Evolutionary conservation across 1,140 invertebrate genomes (phyloP), one percentile per base, ranked within the genome.

Genomic region (Ostrea denselamellosa): DNA sequence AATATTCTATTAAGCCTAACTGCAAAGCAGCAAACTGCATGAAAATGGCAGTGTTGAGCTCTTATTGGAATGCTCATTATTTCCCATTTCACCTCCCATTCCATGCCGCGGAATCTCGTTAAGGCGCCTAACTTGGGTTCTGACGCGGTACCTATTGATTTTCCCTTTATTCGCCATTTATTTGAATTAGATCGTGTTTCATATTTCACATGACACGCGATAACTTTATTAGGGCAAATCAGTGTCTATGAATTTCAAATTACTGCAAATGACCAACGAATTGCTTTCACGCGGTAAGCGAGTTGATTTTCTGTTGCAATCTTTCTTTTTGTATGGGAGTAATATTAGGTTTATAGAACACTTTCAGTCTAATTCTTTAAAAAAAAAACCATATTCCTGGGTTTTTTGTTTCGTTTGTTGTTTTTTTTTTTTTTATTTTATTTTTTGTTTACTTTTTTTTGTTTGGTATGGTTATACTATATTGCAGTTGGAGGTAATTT

Each of bases 101-200:
- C 34, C 71, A 5, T 22, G 51, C 22, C 82, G n/a, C 4, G 10
- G 82, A 83, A 53, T 53, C 82, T 83, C 82, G 52, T 83, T 83
- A 83, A 83, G 52, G 52, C 82, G 52, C 17, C 82, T 83, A 53
- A 52, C 82, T 54, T 22, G 25, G 19, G n/a, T 34, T 19, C 44
- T 54, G 82, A 52, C 44, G 52, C 51, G 22, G 44, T 83, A 53
- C 19, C 44, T 83, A 83, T 83, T 83, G 82, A 83, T 77, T 83
- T 83, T 83, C 52, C 82, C 52, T 83, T 83, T 83, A 83, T 83
- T 83, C 82, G 82, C 22, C 82, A 83, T 83, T 83, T 83, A 83
- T 83, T 83, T 83, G 82, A 83, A 83, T 83, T 83, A 83, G 82
- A 83, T 83, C 82, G 44, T 83, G 52, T 83, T 83, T 83, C 82